Evolutionary conservation across 2,888 invertebrate species (phyloP), one percentile per base, ranked within the genome.

Genomic region (Strigamia transsilvanica): DNA sequence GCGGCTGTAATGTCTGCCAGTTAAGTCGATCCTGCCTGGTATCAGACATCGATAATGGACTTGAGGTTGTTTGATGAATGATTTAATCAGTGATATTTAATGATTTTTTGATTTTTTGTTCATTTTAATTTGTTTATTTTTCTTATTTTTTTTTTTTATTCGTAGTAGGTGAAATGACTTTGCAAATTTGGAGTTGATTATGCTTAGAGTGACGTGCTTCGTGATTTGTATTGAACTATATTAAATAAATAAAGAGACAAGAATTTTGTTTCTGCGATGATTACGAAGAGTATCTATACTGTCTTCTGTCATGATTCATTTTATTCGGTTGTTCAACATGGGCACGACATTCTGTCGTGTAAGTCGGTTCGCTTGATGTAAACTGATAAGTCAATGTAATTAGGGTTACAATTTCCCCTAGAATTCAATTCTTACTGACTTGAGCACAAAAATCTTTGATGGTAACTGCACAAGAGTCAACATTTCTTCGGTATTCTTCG

Each of bases 281-380:
- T 66, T 66, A 66, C 23, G 61, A 23, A 12, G 61, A 21, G 5
- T 18, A 66, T 66, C 61, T 21, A 18, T 21, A 66, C 61, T 66
- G 61, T 66, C 61, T 66, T 66, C 61, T 66, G 61, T 66, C 61
- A 21, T 23, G 23, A 66, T 66, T 23, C 61, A 66, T 66, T 66
- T 21, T 23, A 12, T 66, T 66, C 4, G 10, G n/a, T 66, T 6
- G 61, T 23, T 23, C 9, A 66, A 21, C 21, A 66, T 21, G 61
- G 23, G 18, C 21, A 18, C 18, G 61, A 66, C 61, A 66, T 23
- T 18, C 18, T 21, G 61, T 66, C 61, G 61, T 66, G 23, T 18
- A 46, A 46, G 12, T 46, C 46, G 46, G 46, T 12, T 66, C 21
- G 61, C 23, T 12, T n/a, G 61, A 66, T 66, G 61, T 6, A 66